A percentile compares a stretch with the other conserved stretches of the same genome.
These are phyloP conservation scores for Acropternis orthonyx DNA, from an alignment of 2,797 vertebrate genomes.

Conservation along the genomic window DNA sequence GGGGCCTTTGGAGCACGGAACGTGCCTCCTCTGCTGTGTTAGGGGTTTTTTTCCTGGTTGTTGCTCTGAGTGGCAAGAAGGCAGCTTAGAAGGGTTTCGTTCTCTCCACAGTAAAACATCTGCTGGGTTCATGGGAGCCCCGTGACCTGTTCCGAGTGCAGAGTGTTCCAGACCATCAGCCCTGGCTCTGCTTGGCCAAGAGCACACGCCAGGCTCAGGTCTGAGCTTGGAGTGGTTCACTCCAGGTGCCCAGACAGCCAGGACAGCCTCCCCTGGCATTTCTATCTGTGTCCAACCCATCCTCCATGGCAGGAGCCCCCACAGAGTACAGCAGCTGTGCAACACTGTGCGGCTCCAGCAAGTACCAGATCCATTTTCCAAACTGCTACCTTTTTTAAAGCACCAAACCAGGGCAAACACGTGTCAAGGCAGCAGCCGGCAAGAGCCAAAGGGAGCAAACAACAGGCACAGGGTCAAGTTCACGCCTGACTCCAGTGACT, in stretches of 20 bases:
- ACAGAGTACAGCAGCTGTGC: accelerated
- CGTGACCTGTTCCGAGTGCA: background rate
- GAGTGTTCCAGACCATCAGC: accelerated
- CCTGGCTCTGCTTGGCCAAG: background rate
- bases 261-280: too few species aligned
- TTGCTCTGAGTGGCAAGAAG: background rate
- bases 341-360: accelerated
- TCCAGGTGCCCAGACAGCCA: accelerated
- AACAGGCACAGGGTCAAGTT: background rate
- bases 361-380: background rate
- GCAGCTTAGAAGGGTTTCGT: background rate
- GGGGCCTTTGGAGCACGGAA: background rate
- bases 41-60: background rate
- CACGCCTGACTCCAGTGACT: background rate
- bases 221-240: background rate
- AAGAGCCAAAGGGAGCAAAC: background rate
- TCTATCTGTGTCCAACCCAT: background rate
- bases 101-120: background rate
- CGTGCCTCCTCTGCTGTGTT: accelerated
- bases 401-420: background rate
- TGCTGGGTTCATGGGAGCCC: slow-evolving; percentile 52
- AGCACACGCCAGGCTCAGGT: accelerated
- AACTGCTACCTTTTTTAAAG: background rate
- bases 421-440: background rate
- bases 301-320: background rate